These are phyloP conservation scores for Torymus texanus DNA, from an alignment of 2,888 invertebrate species.

Conservation along the genomic window DNA sequence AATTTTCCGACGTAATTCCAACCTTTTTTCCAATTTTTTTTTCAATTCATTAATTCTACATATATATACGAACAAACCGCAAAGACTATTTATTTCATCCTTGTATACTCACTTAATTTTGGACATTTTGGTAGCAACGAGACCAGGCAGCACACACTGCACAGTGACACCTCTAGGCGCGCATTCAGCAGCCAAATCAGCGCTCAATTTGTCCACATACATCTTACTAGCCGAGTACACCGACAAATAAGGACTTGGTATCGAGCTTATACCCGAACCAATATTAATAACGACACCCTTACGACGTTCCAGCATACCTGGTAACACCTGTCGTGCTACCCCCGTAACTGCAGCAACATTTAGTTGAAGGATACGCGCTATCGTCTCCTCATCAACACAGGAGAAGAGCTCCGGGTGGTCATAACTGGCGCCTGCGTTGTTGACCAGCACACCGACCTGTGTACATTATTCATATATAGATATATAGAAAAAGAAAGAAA, in stretches of 20 bases:
- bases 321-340: conserved; percentile 83
- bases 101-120: conserved; percentile 78
- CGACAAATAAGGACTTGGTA: conserved; percentile 88
- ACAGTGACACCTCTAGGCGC: conserved; percentile 83
- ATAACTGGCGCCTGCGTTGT: conserved; percentile 83
- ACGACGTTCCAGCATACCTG: conserved; percentile 87
- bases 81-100: no score
- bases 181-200: conserved; percentile 86
- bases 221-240: conserved; percentile 94
- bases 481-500: no score
- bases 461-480: background rate
- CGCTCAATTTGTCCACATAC: conserved; percentile 88
- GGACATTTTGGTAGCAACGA: conserved; percentile 94
- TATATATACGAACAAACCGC: no score
- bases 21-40: no score
- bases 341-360: conserved; percentile 78
- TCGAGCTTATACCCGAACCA: conserved; percentile 87
- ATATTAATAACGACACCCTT: conserved; percentile 93
- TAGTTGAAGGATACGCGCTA: conserved; percentile 70
- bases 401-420: conserved; percentile 78
- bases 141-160: conserved; percentile 90
- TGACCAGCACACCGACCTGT: conserved; percentile 76
- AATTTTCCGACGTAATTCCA: no score
- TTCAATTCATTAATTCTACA: no score
- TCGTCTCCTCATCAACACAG: conserved; percentile 70